phyloP scores from a whole-genome alignment of 2,113 vertebrate species.

The Colistium nudipinnis region DNA sequence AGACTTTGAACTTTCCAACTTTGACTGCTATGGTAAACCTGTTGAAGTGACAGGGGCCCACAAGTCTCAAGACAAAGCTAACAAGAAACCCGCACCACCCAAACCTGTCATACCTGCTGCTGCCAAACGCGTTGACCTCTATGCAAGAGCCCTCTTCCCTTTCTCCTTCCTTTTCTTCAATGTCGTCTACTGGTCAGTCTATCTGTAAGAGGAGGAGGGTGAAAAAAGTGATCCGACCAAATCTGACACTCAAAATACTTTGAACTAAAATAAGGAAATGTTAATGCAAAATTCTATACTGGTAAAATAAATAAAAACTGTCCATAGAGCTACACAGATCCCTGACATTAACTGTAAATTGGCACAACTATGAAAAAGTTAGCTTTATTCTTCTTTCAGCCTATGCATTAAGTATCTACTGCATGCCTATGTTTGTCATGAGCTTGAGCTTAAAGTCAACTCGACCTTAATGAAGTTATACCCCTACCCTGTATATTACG shows the following conservation, averaged over 20 bases:
- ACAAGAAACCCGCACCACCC: conserved; percentile 92
- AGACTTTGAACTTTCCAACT: conserved; percentile 99
- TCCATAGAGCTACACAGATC: conserved; percentile 2
- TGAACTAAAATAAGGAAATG: background rate
- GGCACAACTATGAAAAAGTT: conserved; percentile 1
- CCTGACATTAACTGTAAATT: background rate
- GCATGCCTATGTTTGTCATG: conserved; percentile 33
- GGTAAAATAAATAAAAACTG: conserved; percentile 1
- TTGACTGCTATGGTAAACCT: conserved; percentile 99
- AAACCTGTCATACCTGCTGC: conserved; percentile 96
- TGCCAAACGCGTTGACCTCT: conserved; percentile 96
- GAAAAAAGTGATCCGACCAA: background rate
- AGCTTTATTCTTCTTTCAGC: background rate
- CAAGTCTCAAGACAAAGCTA: conserved; percentile 91
- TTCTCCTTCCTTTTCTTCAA: conserved; percentile 98
- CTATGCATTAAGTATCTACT: conserved; percentile 7
- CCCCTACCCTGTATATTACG: background rate
- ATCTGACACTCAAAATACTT: background rate
- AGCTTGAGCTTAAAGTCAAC: conserved; percentile 11
- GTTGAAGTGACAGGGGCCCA: conserved; percentile 89
- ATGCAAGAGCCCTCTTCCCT: conserved; percentile 94
- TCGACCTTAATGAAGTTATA: background rate
- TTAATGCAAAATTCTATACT: background rate
- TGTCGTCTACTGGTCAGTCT: conserved; percentile 97
- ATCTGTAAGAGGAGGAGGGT: conserved; percentile 81